Evolutionary conservation across 2,797 vertebrate genomes (phyloP).

Genomic region (Chaunax sp.): DNA sequence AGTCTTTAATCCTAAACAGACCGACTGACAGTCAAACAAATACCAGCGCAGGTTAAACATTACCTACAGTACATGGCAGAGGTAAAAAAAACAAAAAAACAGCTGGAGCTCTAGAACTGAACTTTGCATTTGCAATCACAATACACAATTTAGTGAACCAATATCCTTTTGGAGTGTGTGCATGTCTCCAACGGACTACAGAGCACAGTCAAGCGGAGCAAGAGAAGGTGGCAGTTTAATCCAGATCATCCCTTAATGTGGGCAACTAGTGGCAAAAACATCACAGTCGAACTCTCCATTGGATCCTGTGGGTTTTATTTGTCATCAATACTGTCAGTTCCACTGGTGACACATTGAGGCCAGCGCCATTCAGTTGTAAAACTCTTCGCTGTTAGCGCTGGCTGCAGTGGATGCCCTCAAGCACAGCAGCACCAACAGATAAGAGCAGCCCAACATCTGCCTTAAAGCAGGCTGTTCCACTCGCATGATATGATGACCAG

Average conservation of each 20-base stretch:
- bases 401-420: conserved; percentile 56
- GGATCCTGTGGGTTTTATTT: conserved; percentile 59
- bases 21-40: no score
- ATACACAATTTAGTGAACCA: conserved; percentile 16
- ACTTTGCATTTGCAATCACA: conserved; percentile 12
- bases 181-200: conserved; percentile 29
- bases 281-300: conserved; percentile 43
- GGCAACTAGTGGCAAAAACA: conserved; percentile 52
- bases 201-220: conserved; percentile 33
- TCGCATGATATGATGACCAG: conserved; percentile 53
- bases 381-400: conserved; percentile 34
- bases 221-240: conserved; percentile 51
- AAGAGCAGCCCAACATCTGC: conserved; percentile 53
- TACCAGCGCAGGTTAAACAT: no score
- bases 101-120: neutral
- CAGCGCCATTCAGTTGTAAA: conserved; percentile 48
- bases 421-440: conserved; percentile 56
- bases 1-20: no score
- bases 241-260: conserved; percentile 40
- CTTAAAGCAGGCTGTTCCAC: conserved; percentile 41
- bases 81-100: neutral
- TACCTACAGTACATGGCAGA: neutral
- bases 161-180: conserved; percentile 8
- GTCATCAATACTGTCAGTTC: conserved; percentile 61
- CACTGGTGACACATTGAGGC: conserved; percentile 74